A percentile compares a stretch with the other conserved stretches of the same genome.
phyloP scores from a whole-genome alignment of 2,888 invertebrate genomes.

The Malthinus flaveolus region DNA sequence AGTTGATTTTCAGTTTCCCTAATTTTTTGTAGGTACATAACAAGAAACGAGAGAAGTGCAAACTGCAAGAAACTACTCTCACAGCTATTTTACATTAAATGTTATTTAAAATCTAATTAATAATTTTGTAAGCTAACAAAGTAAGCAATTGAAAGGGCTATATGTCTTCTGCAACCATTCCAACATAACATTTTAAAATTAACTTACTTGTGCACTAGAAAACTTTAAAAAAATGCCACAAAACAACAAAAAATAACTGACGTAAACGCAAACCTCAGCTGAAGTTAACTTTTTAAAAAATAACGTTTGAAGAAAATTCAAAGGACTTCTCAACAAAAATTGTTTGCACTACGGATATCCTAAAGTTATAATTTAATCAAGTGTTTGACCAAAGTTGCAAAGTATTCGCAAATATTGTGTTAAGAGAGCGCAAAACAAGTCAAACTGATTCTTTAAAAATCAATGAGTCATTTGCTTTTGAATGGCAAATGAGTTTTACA shows the following conservation, averaged over 20 bases:
- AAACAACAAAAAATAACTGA: neutral
- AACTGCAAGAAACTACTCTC: too few species aligned
- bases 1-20: too few species aligned
- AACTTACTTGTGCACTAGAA: too few species aligned
- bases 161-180: too few species aligned
- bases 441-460: constrained; percentile 15
- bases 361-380: constrained; percentile 20
- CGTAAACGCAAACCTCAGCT: constrained; percentile 3
- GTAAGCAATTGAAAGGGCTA: too few species aligned
- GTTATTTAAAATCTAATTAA: too few species aligned
- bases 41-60: too few species aligned
- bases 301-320: constrained; percentile 4
- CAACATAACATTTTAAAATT: too few species aligned
- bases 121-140: too few species aligned
- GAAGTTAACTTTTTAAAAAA: constrained; percentile 4
- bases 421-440: constrained; percentile 7
- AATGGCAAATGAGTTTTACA: constrained; percentile 16
- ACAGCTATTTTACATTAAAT: too few species aligned
- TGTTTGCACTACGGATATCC: constrained; percentile 15
- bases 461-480: constrained; percentile 21
- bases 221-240: too few species aligned
- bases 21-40: too few species aligned
- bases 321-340: constrained; percentile 6
- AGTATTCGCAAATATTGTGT: constrained; percentile 22
- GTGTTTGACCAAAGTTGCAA: constrained; percentile 19